Conservation (phyloP, 2,888 invertebrate species). For the Apamea monoglypha region DNA sequence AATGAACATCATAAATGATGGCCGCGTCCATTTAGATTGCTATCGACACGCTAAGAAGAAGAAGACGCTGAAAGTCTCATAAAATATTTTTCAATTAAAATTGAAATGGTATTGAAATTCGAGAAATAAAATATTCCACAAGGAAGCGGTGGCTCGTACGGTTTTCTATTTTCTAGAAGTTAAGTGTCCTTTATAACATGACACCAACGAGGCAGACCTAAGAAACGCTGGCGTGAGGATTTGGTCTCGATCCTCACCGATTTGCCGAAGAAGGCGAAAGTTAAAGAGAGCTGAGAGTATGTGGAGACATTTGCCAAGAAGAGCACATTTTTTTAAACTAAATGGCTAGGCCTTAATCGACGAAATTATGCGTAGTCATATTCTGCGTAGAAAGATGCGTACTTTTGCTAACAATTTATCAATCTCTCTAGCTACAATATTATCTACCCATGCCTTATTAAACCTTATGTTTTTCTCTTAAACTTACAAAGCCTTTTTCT, state of each 20-base stretch:
- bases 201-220: background rate
- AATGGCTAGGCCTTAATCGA: background rate
- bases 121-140: background rate
- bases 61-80: background rate
- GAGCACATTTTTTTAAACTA: too few species aligned
- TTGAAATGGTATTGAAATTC: background rate
- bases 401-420: background rate
- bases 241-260: background rate
- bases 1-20: background rate
- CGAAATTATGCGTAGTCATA: background rate
- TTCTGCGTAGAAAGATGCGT: background rate
- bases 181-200: background rate
- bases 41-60: too few species aligned
- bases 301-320: background rate
- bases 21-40: too few species aligned
- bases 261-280: background rate
- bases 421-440: background rate
- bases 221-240: background rate
- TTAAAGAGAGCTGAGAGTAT: background rate
- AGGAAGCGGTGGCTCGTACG: background rate
- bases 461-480: background rate
- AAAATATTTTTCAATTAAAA: background rate
- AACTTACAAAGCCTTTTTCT: constrained; percentile 29
- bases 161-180: background rate
- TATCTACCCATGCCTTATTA: background rate